phyloP scores from a whole-genome alignment of 1,140 invertebrate species.

The Cotesia chilonis region DNA sequence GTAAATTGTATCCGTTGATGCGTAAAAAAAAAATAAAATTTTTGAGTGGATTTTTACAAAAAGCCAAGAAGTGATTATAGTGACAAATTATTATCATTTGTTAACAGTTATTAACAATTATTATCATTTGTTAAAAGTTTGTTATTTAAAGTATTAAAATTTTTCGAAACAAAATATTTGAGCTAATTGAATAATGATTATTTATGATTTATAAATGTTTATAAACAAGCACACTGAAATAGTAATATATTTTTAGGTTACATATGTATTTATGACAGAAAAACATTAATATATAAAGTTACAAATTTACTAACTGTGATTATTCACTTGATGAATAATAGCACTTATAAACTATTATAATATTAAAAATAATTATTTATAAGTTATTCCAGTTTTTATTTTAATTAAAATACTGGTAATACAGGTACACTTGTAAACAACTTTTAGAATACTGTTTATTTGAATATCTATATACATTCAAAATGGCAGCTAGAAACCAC shows the following conservation, averaged over 20 bases:
- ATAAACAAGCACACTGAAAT: neutral
- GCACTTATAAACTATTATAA: neutral
- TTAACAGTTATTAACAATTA: no score
- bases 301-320: neutral
- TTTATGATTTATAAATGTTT: neutral
- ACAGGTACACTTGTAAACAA: neutral
- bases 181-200: conserved; percentile 1
- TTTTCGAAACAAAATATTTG: conserved; percentile 10
- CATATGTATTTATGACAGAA: neutral
- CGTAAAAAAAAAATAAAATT: neutral
- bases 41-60: conserved; percentile 9
- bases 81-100: conserved; percentile 7
- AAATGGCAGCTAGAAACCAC: neutral
- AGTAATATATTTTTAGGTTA: neutral
- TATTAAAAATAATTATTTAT: neutral
- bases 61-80: neutral
- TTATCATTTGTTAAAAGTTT: conserved; percentile 5
- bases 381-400: neutral
- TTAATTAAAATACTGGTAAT: neutral
- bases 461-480: neutral
- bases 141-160: conserved; percentile 7
- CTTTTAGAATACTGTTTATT: conserved; percentile 1
- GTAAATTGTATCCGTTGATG: neutral
- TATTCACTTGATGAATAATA: neutral
- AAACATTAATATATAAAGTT: conserved; percentile 7